These are phyloP conservation scores for Clamator glandarius DNA, from an alignment of 2,797 vertebrate species.

Conservation along the genomic window DNA sequence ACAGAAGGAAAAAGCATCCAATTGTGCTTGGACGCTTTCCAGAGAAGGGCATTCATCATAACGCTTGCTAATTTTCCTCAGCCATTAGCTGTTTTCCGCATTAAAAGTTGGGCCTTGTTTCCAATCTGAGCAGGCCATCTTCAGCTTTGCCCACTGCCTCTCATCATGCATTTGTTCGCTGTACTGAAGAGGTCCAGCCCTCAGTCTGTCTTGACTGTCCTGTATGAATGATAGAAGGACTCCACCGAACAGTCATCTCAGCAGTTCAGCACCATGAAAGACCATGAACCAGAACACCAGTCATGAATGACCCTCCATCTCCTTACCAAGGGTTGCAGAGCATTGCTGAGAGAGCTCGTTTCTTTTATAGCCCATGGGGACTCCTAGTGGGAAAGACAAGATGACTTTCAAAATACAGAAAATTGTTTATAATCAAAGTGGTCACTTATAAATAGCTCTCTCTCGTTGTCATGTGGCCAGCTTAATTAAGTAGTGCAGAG, in stretches of 20 bases:
- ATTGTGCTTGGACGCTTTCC: neutral
- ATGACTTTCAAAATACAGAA: slow-evolving; percentile 22
- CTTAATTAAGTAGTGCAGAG: neutral
- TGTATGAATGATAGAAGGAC: neutral
- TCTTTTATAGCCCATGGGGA: neutral
- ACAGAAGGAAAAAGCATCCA: neutral
- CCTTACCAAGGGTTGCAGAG: neutral
- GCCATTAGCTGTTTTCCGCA: neutral
- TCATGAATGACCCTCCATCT: neutral
- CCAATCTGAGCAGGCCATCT: neutral
- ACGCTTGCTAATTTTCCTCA: neutral
- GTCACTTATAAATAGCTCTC: slow-evolving; percentile 2
- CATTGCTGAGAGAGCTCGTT: neutral
- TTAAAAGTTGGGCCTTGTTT: neutral
- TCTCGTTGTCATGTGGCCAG: neutral
- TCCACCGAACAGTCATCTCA: neutral
- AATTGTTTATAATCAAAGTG: neutral
- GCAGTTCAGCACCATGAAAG: neutral
- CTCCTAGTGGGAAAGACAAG: neutral
- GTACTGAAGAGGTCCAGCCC: neutral
- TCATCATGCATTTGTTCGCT: neutral
- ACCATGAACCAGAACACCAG: neutral
- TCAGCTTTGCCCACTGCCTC: neutral
- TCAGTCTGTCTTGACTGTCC: neutral
- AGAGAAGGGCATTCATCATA: neutral